Percentiles rank a stretch among this genome's conserved stretches.
Conservation (phyloP, 2,113 vertebrate species). For the Etheostoma spectabile region DNA sequence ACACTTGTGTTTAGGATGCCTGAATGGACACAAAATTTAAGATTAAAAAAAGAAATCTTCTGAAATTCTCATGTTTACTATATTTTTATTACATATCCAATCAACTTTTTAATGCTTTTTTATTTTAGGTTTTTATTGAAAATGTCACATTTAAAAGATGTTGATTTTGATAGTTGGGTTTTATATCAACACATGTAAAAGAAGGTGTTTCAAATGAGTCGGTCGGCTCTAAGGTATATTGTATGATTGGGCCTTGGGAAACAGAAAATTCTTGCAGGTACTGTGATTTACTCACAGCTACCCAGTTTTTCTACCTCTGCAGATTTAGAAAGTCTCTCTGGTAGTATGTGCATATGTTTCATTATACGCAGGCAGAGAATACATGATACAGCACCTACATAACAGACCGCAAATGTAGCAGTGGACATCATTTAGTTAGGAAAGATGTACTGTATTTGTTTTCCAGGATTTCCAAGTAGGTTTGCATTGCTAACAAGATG, state of each 20-base stretch:
- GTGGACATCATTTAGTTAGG: slow-evolving; percentile 24
- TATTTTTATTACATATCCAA: not conserved
- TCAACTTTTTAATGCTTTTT: not conserved
- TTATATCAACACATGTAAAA: not conserved
- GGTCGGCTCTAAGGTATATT: not conserved
- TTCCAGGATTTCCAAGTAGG: slow-evolving; percentile 28
- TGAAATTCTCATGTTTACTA: not conserved
- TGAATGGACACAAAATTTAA: slow-evolving; percentile 1
- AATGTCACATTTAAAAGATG: not conserved
- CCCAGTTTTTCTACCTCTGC: slow-evolving; percentile 18
- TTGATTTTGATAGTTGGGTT: not conserved
- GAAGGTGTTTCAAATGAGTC: not conserved
- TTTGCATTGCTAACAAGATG: slow-evolving; percentile 44
- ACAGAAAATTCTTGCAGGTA: slow-evolving; percentile 9
- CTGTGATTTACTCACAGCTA: slow-evolving; percentile 28
- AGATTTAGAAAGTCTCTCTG: slow-evolving; percentile 34
- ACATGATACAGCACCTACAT: slow-evolving; percentile 14
- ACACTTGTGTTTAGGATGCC: slow-evolving; percentile 7
- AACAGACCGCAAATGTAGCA: slow-evolving; percentile 10
- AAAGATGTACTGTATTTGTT: slow-evolving; percentile 38
- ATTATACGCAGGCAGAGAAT: slow-evolving; percentile 35
- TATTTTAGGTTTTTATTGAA: not conserved
- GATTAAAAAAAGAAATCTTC: not conserved
- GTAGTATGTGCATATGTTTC: slow-evolving; percentile 44
- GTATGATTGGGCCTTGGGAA: slow-evolving; percentile 16